phyloP scores from a whole-genome alignment of 1,140 invertebrate species.

The Geopemphigus sp. region DNA sequence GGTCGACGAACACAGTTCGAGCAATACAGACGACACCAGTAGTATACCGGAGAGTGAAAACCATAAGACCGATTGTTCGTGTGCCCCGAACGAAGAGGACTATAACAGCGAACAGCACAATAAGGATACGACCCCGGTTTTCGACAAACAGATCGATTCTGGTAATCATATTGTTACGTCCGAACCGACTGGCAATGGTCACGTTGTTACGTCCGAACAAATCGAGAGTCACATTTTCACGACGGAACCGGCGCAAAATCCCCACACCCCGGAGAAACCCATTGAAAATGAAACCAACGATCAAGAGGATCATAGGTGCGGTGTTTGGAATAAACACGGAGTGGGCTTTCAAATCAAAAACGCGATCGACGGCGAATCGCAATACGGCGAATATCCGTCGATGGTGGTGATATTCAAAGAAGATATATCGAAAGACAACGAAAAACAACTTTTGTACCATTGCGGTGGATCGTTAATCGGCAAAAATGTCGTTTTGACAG shows the following conservation, averaged over 20 bases:
- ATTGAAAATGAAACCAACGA: not conserved
- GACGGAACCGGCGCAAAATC: too few species aligned
- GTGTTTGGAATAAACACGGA: slow-evolving; percentile 32
- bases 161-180: too few species aligned
- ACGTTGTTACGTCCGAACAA: too few species aligned
- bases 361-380: slow-evolving; percentile 25
- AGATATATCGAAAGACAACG: slow-evolving; percentile 57
- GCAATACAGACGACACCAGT: not conserved
- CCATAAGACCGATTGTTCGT: too few species aligned
- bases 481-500: slow-evolving; percentile 67
- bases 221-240: too few species aligned
- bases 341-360: slow-evolving; percentile 34
- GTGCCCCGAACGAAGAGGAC: too few species aligned
- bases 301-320: not conserved
- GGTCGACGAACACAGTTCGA: too few species aligned
- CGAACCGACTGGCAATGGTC: too few species aligned
- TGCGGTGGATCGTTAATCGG: slow-evolving; percentile 76
- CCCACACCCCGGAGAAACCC: not conserved
- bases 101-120: too few species aligned
- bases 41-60: too few species aligned
- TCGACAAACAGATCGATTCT: too few species aligned
- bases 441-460: slow-evolving; percentile 64
- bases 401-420: slow-evolving; percentile 70
- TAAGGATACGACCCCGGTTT: too few species aligned
- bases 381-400: slow-evolving; percentile 58